A percentile compares a stretch with the other conserved stretches of the same genome.
Evolutionary conservation across 2,888 invertebrate species (phyloP).

Genomic region (Torymus tubicola): DNA sequence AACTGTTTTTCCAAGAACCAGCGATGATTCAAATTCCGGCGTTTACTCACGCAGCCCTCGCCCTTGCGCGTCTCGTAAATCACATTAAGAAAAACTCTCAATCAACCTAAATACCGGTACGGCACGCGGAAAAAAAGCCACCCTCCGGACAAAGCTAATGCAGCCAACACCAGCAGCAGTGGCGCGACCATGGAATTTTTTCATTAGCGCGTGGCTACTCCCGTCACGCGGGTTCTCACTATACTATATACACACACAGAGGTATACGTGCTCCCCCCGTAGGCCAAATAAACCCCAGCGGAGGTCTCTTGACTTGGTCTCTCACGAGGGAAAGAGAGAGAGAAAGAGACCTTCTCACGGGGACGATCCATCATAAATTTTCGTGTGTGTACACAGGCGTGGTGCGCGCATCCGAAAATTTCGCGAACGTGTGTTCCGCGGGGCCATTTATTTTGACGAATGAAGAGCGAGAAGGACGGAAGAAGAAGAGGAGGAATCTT

Average conservation of each 20-base stretch:
- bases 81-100: constrained; percentile 22
- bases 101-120: neutral
- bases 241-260: too few species aligned
- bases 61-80: constrained; percentile 5
- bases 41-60: neutral
- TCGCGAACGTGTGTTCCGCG: constrained; percentile 63
- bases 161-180: too few species aligned
- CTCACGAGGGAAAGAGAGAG: too few species aligned
- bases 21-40: neutral
- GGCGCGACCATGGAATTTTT: constrained; percentile 25
- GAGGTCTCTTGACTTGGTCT: too few species aligned
- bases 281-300: too few species aligned
- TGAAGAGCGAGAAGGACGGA: neutral
- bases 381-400: constrained; percentile 46
- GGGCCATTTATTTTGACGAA: constrained; percentile 20
- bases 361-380: constrained; percentile 72
- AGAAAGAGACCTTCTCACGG: constrained; percentile 39
- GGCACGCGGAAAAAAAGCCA: neutral
- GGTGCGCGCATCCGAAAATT: constrained; percentile 64
- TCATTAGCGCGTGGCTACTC: constrained; percentile 32
- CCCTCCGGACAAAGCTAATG: neutral
- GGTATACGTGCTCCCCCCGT: too few species aligned
- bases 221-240: too few species aligned
- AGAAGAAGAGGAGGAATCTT: neutral
- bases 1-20: neutral